Evolutionary conservation across 1,140 invertebrate genomes (phyloP).

Genomic region (Ceratina japonica): DNA sequence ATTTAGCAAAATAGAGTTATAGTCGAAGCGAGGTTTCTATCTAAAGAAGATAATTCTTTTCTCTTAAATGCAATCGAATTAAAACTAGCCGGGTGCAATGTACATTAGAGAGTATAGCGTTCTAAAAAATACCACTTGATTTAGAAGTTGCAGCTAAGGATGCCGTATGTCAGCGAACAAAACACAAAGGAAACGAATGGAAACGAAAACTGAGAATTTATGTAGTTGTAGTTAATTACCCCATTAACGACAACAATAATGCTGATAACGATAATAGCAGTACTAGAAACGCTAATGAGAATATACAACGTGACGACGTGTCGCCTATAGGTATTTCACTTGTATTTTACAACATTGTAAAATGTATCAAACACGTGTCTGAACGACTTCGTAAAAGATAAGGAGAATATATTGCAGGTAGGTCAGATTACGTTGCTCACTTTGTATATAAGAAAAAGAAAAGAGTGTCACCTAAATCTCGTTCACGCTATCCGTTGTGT

Average conservation of each 20-base stretch:
- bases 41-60: neutral
- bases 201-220: slow-evolving; percentile 27
- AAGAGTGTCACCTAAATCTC: slow-evolving; percentile 5
- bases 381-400: too few species aligned
- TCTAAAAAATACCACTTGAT: neutral
- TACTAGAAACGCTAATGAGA: slow-evolving; percentile 15
- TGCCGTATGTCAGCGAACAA: neutral
- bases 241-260: slow-evolving; percentile 31
- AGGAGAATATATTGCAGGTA: too few species aligned
- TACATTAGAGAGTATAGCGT: neutral
- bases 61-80: neutral
- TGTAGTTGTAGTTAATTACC: slow-evolving; percentile 13
- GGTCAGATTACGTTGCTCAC: too few species aligned
- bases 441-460: too few species aligned
- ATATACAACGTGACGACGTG: slow-evolving; percentile 11
- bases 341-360: too few species aligned
- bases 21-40: neutral
- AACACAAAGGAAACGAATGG: neutral
- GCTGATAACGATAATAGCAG: neutral
- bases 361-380: too few species aligned
- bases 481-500: slow-evolving; percentile 24
- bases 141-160: neutral
- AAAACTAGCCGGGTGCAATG: neutral
- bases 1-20: slow-evolving; percentile 3
- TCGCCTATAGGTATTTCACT: too few species aligned